Evolutionary conservation across 2,888 invertebrate species (phyloP).

Genomic region (Ischnus inquisitorius): DNA sequence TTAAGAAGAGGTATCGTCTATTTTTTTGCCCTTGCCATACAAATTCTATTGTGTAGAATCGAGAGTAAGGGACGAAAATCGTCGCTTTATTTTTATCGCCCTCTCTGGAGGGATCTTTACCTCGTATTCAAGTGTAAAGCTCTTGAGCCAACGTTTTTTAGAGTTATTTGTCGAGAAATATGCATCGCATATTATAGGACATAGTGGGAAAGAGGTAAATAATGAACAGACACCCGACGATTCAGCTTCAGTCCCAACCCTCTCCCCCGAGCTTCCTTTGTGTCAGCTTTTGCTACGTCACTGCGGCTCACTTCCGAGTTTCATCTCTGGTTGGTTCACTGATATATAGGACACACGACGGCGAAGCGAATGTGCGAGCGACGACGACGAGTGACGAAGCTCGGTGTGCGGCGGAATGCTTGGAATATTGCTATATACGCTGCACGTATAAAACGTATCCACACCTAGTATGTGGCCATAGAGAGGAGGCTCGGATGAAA

Average conservation of each 20-base stretch:
- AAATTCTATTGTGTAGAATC: neutral
- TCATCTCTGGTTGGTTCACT: conserved; percentile 52
- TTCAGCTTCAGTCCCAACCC: conserved; percentile 34
- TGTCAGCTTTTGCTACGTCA: conserved; percentile 58
- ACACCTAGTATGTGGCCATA: conserved; percentile 10
- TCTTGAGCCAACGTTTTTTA: neutral
- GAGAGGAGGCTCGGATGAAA: neutral
- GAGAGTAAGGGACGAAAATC: neutral
- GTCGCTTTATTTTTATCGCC: neutral
- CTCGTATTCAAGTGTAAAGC: neutral
- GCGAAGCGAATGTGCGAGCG: conserved; percentile 17
- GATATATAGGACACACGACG: conserved; percentile 54
- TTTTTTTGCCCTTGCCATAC: too few species aligned
- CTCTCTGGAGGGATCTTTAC: neutral
- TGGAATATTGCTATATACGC: conserved; percentile 15
- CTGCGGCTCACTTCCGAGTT: conserved; percentile 56
- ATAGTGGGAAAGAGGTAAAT: conserved; percentile 46
- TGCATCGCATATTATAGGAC: neutral
- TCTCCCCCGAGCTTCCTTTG: conserved; percentile 24
- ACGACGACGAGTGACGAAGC: conserved; percentile 47
- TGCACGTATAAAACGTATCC: neutral
- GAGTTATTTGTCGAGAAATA: neutral
- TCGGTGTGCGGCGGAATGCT: conserved; percentile 44
- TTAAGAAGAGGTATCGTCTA: too few species aligned
- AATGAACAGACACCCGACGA: conserved; percentile 51